A percentile compares a stretch with the other conserved stretches of the same genome.
phyloP scores from a whole-genome alignment of 2,888 invertebrate species.

The Chloroclystis v-ata region DNA sequence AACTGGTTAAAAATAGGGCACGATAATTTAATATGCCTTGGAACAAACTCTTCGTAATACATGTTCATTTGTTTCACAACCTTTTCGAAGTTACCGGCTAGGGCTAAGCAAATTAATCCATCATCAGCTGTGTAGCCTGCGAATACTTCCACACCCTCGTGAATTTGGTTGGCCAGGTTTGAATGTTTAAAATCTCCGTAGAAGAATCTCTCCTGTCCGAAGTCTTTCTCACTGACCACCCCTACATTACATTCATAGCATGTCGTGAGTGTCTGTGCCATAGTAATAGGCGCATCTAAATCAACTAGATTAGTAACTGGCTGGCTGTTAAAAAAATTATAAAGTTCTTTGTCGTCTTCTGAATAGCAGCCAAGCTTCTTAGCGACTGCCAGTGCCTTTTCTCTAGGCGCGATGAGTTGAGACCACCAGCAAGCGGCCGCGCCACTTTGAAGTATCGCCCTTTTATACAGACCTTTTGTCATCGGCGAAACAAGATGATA shows the following conservation, averaged over 20 bases:
- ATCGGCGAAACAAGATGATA: constrained; percentile 60
- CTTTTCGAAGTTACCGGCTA: constrained; percentile 12
- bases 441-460: constrained; percentile 61
- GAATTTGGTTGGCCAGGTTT: constrained; percentile 62
- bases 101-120: constrained; percentile 11
- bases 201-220: constrained; percentile 43
- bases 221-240: constrained; percentile 40
- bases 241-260: constrained; percentile 25
- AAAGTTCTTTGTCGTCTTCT: constrained; percentile 34
- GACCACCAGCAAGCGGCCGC: constrained; percentile 75
- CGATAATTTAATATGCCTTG: constrained; percentile 24
- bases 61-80: constrained; percentile 14
- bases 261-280: constrained; percentile 26
- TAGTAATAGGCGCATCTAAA: constrained; percentile 25
- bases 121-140: constrained; percentile 19
- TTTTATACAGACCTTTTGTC: constrained; percentile 58
- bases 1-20: constrained; percentile 28
- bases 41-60: constrained; percentile 27
- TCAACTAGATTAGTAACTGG: constrained; percentile 31
- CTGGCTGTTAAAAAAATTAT: constrained; percentile 36
- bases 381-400: constrained; percentile 47
- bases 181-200: constrained; percentile 41
- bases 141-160: constrained; percentile 80
- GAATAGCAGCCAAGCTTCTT: constrained; percentile 40
- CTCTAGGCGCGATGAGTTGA: constrained; percentile 59